Base-by-base conservation (phyloP, 2,888 invertebrate genomes). In the Keiferia lycopersicella region DNA sequence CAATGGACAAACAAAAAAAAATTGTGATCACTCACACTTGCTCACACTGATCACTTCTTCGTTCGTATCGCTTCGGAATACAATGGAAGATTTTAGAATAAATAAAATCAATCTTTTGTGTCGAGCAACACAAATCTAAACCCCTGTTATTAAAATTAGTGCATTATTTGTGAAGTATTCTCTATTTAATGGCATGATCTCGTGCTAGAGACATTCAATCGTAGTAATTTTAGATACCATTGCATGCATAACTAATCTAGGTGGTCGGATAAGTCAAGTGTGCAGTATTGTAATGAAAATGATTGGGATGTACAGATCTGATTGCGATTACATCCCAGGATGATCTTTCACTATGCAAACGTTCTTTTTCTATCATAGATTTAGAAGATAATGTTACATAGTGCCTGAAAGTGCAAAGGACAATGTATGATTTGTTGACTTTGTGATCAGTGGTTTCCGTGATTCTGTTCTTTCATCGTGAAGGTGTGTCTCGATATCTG, bases 271-370 rank as follows among this genome's bases (percentile, higher is more conserved):
- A 68, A 73, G 69, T 69, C 66, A 69, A n/a, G 71, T 67, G 64
- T 66, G 73, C 73, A 74, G 73, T 79, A 78, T 79, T 78, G 75
- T 70, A 75, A 76, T 74, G 75, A 69, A 77, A 79, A 77, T 76
- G 74, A 39, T 38, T 10, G 16, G 62, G 53, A 11, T 78, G 71
- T 71, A 66, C 67, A 1, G 70, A 73, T 62, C 71, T 68, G 71
- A 64, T 68, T 63, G 68, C 68, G 72, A 74, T 69, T 74, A 70
- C 18, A 70, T 67, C 63, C 51, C 67, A 71, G 66, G 51, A 64
- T 70, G 68, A 73, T 66, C 68, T 62, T 66, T 68, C 69, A 82
- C 73, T 74, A 81, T 83, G 82, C 72, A 77, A 74, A 72, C 73
- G 64, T 73, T 78, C 65, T 72, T 68, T 69, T 79, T 76, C 66